These are phyloP conservation scores for Leptatherina wallacei DNA, from an alignment of 2,797 vertebrate genomes.

Conservation along the genomic window DNA sequence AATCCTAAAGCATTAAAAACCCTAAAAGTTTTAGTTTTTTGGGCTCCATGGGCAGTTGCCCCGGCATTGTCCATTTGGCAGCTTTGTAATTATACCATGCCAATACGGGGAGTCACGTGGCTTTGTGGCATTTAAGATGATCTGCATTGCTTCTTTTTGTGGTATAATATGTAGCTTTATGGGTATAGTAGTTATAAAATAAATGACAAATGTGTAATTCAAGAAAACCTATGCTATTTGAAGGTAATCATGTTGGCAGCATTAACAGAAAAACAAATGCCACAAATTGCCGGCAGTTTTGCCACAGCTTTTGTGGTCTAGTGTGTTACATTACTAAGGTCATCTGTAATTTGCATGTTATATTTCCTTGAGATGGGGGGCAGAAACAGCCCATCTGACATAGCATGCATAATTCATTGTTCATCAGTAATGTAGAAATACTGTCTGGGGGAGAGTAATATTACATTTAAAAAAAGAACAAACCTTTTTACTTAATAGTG, in stretches of 20 bases:
- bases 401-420: constrained; percentile 45
- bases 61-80: not conserved
- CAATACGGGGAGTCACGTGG: not conserved
- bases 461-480: not conserved
- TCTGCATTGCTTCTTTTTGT: not conserved
- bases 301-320: not conserved
- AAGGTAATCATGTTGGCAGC: constrained; percentile 6
- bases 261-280: constrained; percentile 12
- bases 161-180: not conserved
- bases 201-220: not conserved
- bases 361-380: constrained; percentile 23
- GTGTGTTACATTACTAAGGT: constrained; percentile 23
- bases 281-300: constrained; percentile 21
- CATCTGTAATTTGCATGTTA: constrained; percentile 45
- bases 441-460: constrained; percentile 3
- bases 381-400: constrained; percentile 14
- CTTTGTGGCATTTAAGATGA: not conserved
- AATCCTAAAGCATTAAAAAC: too few relatives aligned
- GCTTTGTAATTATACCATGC: not conserved
- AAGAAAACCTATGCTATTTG: not conserved
- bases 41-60: not conserved
- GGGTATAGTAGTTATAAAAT: not conserved
- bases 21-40: not conserved
- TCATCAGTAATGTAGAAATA: constrained; percentile 13
- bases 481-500: not conserved